phyloP scores from a whole-genome alignment of 2,797 vertebrate species.

The Alauda arvensis region DNA sequence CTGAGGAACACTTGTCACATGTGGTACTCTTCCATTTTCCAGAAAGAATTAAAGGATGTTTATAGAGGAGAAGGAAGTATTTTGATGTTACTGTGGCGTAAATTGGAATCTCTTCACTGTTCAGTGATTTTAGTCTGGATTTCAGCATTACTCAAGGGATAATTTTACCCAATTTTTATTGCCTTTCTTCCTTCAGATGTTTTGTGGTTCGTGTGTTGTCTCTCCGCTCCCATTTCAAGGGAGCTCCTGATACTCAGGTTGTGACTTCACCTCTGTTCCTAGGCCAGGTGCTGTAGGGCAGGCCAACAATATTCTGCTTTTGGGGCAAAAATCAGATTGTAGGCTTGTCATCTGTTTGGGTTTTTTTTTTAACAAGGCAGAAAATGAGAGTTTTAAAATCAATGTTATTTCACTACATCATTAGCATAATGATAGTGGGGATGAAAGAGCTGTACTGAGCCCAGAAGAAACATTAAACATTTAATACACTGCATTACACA shows the following conservation, averaged over 20 bases:
- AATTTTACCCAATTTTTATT: conserved; percentile 10
- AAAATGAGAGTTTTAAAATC: conserved; percentile 1
- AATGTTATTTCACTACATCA: not conserved
- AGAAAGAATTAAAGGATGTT: conserved; percentile 22
- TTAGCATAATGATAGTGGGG: not conserved
- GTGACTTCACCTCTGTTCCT: not conserved
- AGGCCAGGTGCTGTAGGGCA: not conserved
- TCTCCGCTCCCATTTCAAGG: not conserved
- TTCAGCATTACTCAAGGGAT: not conserved
- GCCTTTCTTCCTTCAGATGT: not conserved
- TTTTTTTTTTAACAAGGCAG: not conserved
- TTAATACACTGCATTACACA: not conserved
- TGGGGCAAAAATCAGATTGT: not conserved
- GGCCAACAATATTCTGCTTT: not conserved
- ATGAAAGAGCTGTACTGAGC: not conserved
- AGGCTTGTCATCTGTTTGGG: not conserved
- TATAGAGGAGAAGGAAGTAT: conserved; percentile 5
- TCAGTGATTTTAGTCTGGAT: conserved; percentile 5
- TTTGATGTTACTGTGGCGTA: conserved; percentile 10
- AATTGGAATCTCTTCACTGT: conserved; percentile 1
- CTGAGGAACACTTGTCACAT: conserved; percentile 12
- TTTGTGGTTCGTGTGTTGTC: not conserved
- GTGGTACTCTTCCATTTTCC: conserved; percentile 7
- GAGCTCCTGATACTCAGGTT: not conserved
- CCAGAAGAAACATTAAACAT: not conserved